These are phyloP conservation scores for Trichogramma pretiosum DNA, from an alignment of 1,140 invertebrate species.

Conservation along the genomic window DNA sequence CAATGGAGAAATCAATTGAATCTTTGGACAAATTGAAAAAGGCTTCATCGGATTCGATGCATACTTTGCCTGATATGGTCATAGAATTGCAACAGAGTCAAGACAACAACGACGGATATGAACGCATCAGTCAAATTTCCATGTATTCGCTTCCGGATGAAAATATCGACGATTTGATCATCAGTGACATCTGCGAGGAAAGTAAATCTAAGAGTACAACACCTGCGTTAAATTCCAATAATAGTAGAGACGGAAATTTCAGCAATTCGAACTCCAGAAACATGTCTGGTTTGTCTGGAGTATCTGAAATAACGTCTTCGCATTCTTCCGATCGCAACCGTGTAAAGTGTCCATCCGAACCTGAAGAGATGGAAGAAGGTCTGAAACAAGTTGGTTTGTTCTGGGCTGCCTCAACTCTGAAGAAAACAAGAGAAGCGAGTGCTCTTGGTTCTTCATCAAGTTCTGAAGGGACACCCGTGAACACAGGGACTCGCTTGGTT, in stretches of 20 bases:
- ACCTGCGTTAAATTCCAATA: background rate
- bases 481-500: slow-evolving; percentile 27
- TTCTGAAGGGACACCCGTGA: slow-evolving; percentile 37
- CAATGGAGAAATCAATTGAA: background rate
- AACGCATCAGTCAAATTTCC: slow-evolving; percentile 9
- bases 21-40: background rate
- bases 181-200: slow-evolving; percentile 12
- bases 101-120: slow-evolving; percentile 3
- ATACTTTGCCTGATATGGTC: slow-evolving; percentile 5
- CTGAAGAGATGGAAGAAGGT: slow-evolving; percentile 49
- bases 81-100: slow-evolving; percentile 11
- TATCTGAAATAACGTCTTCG: slow-evolving; percentile 35
- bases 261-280: slow-evolving; percentile 31
- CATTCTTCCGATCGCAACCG: slow-evolving; percentile 30
- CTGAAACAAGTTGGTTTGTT: slow-evolving; percentile 53
- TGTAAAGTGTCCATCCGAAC: slow-evolving; percentile 28
- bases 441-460: slow-evolving; percentile 54
- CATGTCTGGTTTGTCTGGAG: slow-evolving; percentile 35
- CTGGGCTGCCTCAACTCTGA: slow-evolving; percentile 57
- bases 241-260: slow-evolving; percentile 23
- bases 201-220: slow-evolving; percentile 4
- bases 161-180: slow-evolving; percentile 9
- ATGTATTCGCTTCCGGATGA: slow-evolving; percentile 13
- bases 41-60: slow-evolving; percentile 6
- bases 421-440: slow-evolving; percentile 56